Conservation (phyloP, 2,888 invertebrate genomes). For the Platynereis dumerilii region DNA sequence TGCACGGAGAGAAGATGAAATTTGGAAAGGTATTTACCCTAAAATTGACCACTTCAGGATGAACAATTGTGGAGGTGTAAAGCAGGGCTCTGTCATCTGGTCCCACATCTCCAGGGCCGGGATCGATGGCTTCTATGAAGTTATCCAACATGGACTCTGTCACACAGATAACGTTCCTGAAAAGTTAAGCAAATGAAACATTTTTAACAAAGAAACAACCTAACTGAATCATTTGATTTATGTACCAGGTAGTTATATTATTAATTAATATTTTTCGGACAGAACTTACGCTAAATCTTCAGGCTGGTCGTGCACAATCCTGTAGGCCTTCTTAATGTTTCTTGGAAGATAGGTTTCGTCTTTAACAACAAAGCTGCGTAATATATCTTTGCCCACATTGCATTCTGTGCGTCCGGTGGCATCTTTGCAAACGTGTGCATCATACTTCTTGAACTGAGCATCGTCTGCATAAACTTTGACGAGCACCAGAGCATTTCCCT, state of each 20-base stretch:
- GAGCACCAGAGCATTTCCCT: constrained; percentile 12
- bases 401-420: constrained; percentile 10
- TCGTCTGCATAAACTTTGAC: constrained; percentile 10
- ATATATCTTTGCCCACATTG: constrained; percentile 18
- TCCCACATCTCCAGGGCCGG: neutral
- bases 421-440: constrained; percentile 23
- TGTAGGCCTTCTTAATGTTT: constrained; percentile 12
- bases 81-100: constrained; percentile 17
- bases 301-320: constrained; percentile 16
- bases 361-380: constrained; percentile 13
- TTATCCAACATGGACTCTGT: constrained; percentile 9
- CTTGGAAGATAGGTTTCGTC: constrained; percentile 4
- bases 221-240: too few species aligned
- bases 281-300: constrained; percentile 21
- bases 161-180: constrained; percentile 21
- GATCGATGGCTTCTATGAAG: neutral
- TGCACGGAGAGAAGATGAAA: too few species aligned
- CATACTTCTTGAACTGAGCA: constrained; percentile 11
- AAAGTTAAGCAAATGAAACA: constrained; percentile 4
- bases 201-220: too few species aligned
- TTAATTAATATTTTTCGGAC: neutral
- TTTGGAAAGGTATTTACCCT: constrained; percentile 5
- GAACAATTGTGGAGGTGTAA: constrained; percentile 25
- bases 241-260: too few species aligned
- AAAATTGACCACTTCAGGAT: constrained; percentile 24